Conservation (phyloP, 2,113 vertebrate species). For the Plotosus lineatus region DNA sequence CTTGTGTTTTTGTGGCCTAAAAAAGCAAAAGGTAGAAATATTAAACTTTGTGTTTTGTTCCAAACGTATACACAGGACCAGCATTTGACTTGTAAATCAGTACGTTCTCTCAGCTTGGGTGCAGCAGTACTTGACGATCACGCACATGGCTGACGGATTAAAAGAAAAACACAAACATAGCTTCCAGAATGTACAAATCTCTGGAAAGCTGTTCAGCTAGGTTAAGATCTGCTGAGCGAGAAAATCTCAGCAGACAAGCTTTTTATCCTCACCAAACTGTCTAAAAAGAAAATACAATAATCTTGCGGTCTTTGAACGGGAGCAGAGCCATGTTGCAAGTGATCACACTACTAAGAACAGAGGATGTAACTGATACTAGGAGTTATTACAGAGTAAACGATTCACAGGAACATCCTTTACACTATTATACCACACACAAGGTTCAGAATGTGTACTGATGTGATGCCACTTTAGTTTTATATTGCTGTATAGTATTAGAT, state of each 20-base stretch:
- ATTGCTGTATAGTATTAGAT: not conserved
- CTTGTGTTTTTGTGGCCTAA: constrained; percentile 87
- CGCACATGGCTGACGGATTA: not conserved
- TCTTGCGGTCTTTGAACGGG: not conserved
- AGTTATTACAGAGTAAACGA: too few species aligned
- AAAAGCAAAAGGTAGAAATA: not conserved
- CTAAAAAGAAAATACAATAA: too few species aligned
- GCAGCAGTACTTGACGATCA: not conserved
- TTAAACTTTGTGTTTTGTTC: not conserved
- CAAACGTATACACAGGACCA: not conserved
- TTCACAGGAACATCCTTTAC: not conserved
- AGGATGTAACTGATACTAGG: not conserved
- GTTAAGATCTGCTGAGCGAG: not conserved
- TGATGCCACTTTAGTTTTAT: not conserved
- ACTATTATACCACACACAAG: not conserved
- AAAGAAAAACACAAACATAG: not conserved
- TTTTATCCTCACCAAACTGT: not conserved
- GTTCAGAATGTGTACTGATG: not conserved
- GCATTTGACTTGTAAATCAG: constrained; percentile 10
- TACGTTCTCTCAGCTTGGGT: too few species aligned
- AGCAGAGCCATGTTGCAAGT: not conserved
- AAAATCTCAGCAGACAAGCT: not conserved
- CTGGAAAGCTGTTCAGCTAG: too few species aligned
- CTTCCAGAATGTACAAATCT: not conserved
- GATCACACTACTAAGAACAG: not conserved